Evolutionary conservation across 2,113 vertebrate genomes (phyloP).

Genomic region (Vanacampus margaritifer): DNA sequence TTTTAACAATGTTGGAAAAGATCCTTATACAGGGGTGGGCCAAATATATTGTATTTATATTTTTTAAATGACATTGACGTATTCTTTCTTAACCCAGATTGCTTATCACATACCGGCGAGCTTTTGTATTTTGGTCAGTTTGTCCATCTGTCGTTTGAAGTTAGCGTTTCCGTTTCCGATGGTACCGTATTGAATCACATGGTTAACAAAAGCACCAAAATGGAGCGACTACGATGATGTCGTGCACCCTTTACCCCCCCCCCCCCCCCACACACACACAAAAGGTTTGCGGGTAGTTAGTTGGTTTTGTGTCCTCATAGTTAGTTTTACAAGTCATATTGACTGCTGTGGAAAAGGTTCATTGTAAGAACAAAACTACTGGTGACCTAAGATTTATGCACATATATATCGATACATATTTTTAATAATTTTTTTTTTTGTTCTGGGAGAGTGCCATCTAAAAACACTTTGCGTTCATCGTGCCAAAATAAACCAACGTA

Average conservation of each 20-base stretch:
- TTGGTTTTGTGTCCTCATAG: not conserved
- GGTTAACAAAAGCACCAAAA: too few species aligned
- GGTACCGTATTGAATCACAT: too few species aligned
- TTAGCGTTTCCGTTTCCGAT: too few species aligned
- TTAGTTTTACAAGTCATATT: not conserved
- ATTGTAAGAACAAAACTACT: not conserved
- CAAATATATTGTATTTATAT: not conserved
- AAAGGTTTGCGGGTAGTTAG: too few species aligned
- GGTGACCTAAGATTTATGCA: not conserved
- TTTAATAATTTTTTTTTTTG: not conserved
- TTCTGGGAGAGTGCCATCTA: not conserved
- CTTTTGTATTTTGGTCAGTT: not conserved
- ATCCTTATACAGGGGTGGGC: not conserved
- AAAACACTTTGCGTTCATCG: not conserved
- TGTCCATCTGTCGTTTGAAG: too few species aligned
- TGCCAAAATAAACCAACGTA: not conserved
- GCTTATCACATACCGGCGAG: not conserved
- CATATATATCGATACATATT: not conserved
- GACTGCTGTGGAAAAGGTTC: not conserved
- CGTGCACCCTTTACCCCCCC: too few species aligned
- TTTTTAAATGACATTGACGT: not conserved
- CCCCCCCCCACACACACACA: too few species aligned
- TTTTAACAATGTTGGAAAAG: not conserved
- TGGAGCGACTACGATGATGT: too few species aligned
- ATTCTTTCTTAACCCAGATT: not conserved